These are phyloP conservation scores for Spilosoma lubricipeda DNA, from an alignment of 2,888 invertebrate species.

Conservation along the genomic window DNA sequence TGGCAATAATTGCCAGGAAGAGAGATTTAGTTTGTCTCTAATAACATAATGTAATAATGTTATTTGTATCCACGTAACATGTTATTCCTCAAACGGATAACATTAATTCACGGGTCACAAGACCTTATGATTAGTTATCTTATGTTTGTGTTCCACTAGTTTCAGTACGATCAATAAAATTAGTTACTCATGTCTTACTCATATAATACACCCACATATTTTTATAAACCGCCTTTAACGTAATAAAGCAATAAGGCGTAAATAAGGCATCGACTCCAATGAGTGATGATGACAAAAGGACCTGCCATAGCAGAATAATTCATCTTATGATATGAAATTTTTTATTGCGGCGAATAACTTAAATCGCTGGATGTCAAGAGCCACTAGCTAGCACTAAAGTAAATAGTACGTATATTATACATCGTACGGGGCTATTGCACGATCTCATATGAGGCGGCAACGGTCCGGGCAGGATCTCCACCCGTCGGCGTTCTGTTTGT, in stretches of 20 bases:
- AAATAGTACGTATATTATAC: neutral
- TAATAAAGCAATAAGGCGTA: neutral
- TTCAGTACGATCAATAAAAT: slow-evolving; percentile 43
- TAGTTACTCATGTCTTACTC: slow-evolving; percentile 24
- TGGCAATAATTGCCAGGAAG: neutral
- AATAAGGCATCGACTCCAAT: neutral
- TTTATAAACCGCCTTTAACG: neutral
- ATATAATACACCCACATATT: slow-evolving; percentile 21
- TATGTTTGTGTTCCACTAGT: slow-evolving; percentile 39
- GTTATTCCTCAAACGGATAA: slow-evolving; percentile 35
- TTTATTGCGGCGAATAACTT: neutral
- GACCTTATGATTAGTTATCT: slow-evolving; percentile 39
- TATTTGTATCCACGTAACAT: slow-evolving; percentile 24
- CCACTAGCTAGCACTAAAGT: neutral
- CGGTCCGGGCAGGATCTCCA: too few species aligned
- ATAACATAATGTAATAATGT: neutral
- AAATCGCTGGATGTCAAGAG: neutral
- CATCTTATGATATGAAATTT: too few species aligned
- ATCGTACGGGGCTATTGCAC: too few species aligned
- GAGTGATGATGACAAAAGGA: neutral
- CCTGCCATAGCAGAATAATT: neutral
- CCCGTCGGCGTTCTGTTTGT: too few species aligned
- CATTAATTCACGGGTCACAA: slow-evolving; percentile 42
- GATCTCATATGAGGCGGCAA: too few species aligned
- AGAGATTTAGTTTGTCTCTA: neutral